These are phyloP conservation scores for Motacilla tschutschensis DNA, from an alignment of 2,113 vertebrate genomes.

Conservation along the genomic window DNA sequence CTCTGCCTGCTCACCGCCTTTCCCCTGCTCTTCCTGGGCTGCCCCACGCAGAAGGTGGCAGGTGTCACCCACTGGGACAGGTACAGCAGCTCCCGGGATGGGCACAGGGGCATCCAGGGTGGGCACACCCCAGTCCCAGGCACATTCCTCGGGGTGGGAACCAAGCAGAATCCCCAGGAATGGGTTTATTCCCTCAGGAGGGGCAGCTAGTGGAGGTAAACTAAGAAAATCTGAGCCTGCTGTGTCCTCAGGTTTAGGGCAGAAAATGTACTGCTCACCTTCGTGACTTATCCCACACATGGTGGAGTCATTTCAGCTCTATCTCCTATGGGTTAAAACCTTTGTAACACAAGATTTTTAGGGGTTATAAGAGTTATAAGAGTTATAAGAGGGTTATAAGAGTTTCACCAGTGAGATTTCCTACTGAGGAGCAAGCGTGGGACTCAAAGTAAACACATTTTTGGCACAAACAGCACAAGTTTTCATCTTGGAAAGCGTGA, in stretches of 20 bases:
- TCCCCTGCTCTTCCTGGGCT: slow-evolving; percentile 87
- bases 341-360: background rate
- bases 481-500: background rate
- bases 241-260: rapidly evolving
- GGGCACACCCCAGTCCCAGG: background rate
- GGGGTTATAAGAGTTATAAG: background rate
- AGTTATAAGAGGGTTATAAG: background rate
- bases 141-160: background rate
- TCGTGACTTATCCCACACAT: rapidly evolving
- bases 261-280: rapidly evolving
- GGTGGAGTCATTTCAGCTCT: background rate
- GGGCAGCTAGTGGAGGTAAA: background rate
- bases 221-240: rapidly evolving
- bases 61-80: slow-evolving; percentile 39
- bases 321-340: no score
- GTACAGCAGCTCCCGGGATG: background rate
- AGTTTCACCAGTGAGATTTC: background rate
- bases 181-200: background rate
- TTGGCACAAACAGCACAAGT: background rate
- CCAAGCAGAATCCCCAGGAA: background rate
- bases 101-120: rapidly evolving
- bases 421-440: background rate
- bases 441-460: rapidly evolving
- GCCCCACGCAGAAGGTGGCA: slow-evolving; percentile 77
- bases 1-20: slow-evolving; percentile 66